Evolutionary conservation across 2,888 invertebrate genomes (phyloP), one percentile per base, ranked within the genome.

Genomic region (Hypomecis atomaria): DNA sequence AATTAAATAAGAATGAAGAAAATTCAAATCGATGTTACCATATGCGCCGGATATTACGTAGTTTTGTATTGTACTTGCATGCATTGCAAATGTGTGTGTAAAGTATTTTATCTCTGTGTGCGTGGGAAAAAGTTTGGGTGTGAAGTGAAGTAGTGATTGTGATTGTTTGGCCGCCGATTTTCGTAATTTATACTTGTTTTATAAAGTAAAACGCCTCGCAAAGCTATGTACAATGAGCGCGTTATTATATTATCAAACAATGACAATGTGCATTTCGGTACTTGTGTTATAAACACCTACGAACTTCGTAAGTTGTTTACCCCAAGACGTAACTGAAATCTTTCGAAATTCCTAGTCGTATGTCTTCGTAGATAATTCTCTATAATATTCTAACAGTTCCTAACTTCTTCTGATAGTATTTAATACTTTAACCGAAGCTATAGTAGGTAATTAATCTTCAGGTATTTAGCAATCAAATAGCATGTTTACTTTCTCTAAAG

Each of bases 401-500:
- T 2, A 1, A 3, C 23, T 23, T 23, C 3, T 23, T 23, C 3
- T 23, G 23, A 23, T 23, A 23, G 23, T 23, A 23, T 23, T 23
- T 23, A 23, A 23, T 23, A 23, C 23, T 40, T 40, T 7, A 40
- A 40, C 8, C 6, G 9, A 38, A 8, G 7, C 40, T 40, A 40
- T 4, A 9, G 4, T 40, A 40, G 40, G 40, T 40, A 4, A 40
- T 40, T 7, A 40, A 40, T 40, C 40, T 9, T 40, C 23, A 23
- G 23, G 23, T 23, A 23, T 23, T 23, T 23, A 50, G 23, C 38
- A 52, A 4, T 52, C 38, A 23, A 5, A 9, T 13, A 10, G 42
- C 49, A 58, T 49, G 34, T 57, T 57, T 57, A 57, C 58, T 58
- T 58, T 58, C 58, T 58, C 40, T 42, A 47, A 23, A 36, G 65